phyloP scores from a whole-genome alignment of 2,113 vertebrate genomes.

The Syngnathoides biaculeatus region DNA sequence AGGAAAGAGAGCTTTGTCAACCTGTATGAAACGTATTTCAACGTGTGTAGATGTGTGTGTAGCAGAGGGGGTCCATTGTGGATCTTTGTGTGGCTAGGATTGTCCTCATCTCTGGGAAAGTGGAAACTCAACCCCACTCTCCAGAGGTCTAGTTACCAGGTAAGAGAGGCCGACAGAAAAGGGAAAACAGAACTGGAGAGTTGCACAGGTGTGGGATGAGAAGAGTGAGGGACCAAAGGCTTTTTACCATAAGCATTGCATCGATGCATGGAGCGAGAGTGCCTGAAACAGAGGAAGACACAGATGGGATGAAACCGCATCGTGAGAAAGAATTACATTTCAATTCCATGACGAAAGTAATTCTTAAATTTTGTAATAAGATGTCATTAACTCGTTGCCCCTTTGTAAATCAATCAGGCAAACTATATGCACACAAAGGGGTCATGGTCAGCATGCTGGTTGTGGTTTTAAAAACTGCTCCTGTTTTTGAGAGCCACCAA shows the following conservation, averaged over 20 bases:
- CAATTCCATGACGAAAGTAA: slow-evolving; percentile 15
- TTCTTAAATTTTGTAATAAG: not conserved
- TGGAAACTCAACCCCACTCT: slow-evolving; percentile 75
- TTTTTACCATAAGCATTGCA: slow-evolving; percentile 41
- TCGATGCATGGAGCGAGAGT: slow-evolving; percentile 30
- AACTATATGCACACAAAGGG: not conserved
- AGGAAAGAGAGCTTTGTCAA: slow-evolving; percentile 2
- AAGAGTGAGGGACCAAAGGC: slow-evolving; percentile 37
- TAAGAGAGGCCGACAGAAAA: slow-evolving; percentile 68
- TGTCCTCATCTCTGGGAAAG: slow-evolving; percentile 78
- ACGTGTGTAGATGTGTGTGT: slow-evolving; percentile 50
- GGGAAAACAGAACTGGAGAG: slow-evolving; percentile 51
- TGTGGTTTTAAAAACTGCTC: not conserved
- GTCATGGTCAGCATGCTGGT: not conserved
- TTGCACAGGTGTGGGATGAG: slow-evolving; percentile 63
- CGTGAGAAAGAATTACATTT: slow-evolving; percentile 37
- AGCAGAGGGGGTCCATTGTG: slow-evolving; percentile 68
- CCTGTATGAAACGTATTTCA: slow-evolving; percentile 14
- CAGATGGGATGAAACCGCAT: slow-evolving; percentile 17
- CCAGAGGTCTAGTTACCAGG: slow-evolving; percentile 77
- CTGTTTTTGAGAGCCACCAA: slow-evolving; percentile 7
- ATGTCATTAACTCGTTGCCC: not conserved
- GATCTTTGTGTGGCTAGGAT: slow-evolving; percentile 70
- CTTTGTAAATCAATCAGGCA: not conserved
- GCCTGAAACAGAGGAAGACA: slow-evolving; percentile 25